Percentiles rank a stretch among this genome's conserved stretches.
Conservation (phyloP, 2,113 vertebrate genomes). For the Nymphicus hollandicus region DNA sequence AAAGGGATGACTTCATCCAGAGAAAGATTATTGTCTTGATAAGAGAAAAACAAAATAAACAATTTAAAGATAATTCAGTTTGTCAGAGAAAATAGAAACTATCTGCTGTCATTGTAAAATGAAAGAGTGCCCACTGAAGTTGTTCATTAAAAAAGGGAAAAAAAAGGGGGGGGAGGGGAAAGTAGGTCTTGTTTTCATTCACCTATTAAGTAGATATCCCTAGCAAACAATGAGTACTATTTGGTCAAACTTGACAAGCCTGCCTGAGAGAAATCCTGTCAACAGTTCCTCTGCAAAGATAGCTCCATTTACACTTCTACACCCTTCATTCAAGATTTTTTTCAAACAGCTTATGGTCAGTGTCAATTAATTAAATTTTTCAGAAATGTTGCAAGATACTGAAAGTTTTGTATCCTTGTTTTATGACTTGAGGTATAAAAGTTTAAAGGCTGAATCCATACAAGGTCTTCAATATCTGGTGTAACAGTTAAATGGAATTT, state of each 20-base stretch:
- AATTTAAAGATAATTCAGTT: neutral
- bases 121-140: fast-evolving
- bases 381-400: neutral
- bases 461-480: neutral
- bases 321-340: neutral
- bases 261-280: neutral
- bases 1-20: neutral
- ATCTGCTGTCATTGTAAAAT: neutral
- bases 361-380: neutral
- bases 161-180: fast-evolving
- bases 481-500: neutral
- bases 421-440: neutral
- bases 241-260: neutral
- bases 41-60: neutral
- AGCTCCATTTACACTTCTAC: neutral
- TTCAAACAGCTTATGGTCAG: neutral
- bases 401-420: neutral
- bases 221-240: neutral
- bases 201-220: neutral
- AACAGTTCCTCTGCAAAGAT: neutral
- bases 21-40: neutral
- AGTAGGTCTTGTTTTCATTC: neutral
- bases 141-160: neutral
- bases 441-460: neutral
- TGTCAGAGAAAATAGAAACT: neutral